phyloP scores from a whole-genome alignment of 1,140 invertebrate genomes.

The Rhopalosiphum maidis region DNA sequence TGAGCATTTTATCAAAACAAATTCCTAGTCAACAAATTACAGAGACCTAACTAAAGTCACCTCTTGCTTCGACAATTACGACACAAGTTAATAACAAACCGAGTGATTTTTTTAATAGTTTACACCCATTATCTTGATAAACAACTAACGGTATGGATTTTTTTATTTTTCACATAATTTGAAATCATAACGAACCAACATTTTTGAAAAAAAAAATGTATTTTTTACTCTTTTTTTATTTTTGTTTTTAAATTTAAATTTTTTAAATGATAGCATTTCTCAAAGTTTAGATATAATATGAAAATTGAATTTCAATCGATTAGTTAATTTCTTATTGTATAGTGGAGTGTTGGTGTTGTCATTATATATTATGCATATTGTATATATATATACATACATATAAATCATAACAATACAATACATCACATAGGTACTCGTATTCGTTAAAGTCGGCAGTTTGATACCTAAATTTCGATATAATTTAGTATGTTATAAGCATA shows the following conservation, averaged over 20 bases:
- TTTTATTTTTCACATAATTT: not conserved
- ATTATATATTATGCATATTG: too few species aligned
- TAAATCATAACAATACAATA: not conserved
- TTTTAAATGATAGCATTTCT: not conserved
- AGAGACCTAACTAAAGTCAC: not conserved
- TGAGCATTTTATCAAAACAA: not conserved
- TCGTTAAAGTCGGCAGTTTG: not conserved
- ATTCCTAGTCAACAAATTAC: not conserved
- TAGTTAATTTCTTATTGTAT: too few species aligned
- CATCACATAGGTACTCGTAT: not conserved
- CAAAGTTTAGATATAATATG: too few species aligned
- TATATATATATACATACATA: not conserved
- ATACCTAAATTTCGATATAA: not conserved
- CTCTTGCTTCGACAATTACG: not conserved
- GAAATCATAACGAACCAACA: not conserved
- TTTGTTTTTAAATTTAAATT: not conserved
- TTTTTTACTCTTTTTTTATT: not conserved
- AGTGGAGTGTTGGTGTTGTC: too few species aligned
- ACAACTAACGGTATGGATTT: not conserved
- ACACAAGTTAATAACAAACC: not conserved
- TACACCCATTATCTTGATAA: not conserved
- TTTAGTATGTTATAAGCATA: not conserved
- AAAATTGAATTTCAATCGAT: not conserved
- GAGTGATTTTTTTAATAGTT: not conserved
- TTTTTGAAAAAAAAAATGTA: not conserved